Evolutionary conservation across 2,113 vertebrate genomes (phyloP), one percentile per base, ranked within the genome.

Genomic region (Theristicus caerulescens): DNA sequence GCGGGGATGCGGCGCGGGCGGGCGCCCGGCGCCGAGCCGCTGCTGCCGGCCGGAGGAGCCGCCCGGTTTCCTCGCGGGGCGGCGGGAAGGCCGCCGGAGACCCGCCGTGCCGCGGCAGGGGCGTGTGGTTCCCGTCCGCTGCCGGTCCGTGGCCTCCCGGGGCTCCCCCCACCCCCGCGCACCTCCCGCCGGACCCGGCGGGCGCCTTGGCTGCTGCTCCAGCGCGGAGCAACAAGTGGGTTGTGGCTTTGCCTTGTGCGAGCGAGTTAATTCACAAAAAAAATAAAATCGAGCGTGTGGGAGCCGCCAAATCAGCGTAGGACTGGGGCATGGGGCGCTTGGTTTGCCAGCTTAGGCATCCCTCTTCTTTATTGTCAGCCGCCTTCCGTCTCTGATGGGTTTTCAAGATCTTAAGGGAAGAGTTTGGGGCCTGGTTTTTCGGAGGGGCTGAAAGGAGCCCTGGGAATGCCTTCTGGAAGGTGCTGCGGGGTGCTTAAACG

Each of bases 241-340:
- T 20, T 18, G 74, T 14, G 67, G 78, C 47, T 46, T 29, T 10
- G 34, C 59, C 72, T 42, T 38, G 25, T 40, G 44, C 5, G 32
- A 21, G 36, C 1, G n/a, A 20, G 40, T 40, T 51, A 8, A 52
- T 64, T 64, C 27, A 9, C n/a, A 7, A 7, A 6, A 6, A 31
- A 44, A n/a, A 5, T 4, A 3, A 16, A 19, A 4, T 2, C 15
- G 44, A 5, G 66, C 1, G 58, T 7, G 36, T 2, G 3, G 89
- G 38, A 59, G 59, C 32, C 49, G 1, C 42, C 26, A 1, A 1
- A 2, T 2, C 14, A 1, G 65, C 7, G 14, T 0, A 6, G 49
- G 49, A 6, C n/a, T 2, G 1, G 46, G 18, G 34, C 32, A 0
- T 0, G 61, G 22, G 70, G 70, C 22, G 16, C 24, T 10, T 1